These are phyloP conservation scores for Drosophila repleta DNA, from an alignment of 1,140 invertebrate genomes.

Conservation along the genomic window DNA sequence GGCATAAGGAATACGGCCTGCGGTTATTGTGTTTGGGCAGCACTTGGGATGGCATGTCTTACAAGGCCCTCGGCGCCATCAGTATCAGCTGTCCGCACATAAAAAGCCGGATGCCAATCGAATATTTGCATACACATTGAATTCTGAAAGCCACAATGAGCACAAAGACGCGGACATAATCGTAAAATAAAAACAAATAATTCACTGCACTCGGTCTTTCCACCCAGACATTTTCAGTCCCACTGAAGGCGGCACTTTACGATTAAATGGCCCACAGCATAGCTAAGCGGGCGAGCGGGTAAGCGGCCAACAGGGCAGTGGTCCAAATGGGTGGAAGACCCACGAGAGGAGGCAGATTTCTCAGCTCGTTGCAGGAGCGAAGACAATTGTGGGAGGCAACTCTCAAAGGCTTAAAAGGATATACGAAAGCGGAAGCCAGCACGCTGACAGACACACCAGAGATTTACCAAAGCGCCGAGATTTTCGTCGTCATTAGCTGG, in stretches of 20 bases:
- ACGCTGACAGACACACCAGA: conserved; percentile 23
- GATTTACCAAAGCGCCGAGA: conserved; percentile 10
- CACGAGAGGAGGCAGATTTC: neutral
- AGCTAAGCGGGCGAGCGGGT: neutral
- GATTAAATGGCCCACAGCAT: conserved; percentile 12
- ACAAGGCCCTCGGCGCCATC: conserved; percentile 28
- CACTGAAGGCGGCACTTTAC: conserved; percentile 28
- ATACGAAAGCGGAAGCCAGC: conserved; percentile 31
- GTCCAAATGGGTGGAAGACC: conserved; percentile 8
- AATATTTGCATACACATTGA: conserved; percentile 74
- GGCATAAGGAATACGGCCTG: neutral
- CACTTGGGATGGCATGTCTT: conserved; percentile 37
- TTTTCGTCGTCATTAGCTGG: conserved; percentile 1
- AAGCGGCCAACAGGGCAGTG: conserved; percentile 16
- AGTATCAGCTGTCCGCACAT: conserved; percentile 60
- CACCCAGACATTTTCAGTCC: conserved; percentile 5
- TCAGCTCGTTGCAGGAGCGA: neutral
- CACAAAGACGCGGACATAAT: conserved; percentile 53
- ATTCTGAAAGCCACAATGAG: conserved; percentile 64
- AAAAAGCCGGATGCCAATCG: conserved; percentile 34
- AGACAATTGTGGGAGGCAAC: neutral
- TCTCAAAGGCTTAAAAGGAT: conserved; percentile 15
- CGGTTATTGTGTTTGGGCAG: conserved; percentile 48
- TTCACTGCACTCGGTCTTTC: conserved; percentile 33
- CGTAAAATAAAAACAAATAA: conserved; percentile 64